phyloP scores from a whole-genome alignment of 2,888 invertebrate species.

The Campoletis raptor region DNA sequence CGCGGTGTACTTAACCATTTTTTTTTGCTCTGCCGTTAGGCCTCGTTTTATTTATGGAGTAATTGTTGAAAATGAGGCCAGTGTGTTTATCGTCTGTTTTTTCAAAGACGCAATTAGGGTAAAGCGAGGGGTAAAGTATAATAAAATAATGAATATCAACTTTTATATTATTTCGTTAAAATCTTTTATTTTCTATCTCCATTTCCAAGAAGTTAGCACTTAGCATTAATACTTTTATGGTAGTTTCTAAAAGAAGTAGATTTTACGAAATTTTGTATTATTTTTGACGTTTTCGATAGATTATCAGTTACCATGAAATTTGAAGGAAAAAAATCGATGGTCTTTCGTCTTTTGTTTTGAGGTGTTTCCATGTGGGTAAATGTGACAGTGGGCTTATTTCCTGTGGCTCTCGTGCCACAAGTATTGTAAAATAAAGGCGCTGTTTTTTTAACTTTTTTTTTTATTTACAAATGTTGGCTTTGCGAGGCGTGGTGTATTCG shows the following conservation, averaged over 20 bases:
- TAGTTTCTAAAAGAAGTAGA: not conserved
- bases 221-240: not conserved
- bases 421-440: not conserved
- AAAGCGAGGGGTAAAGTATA: not conserved
- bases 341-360: not conserved
- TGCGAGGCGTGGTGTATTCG: conserved; percentile 75
- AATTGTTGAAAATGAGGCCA: conserved; percentile 2
- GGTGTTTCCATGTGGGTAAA: conserved; percentile 23
- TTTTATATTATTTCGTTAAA: not conserved
- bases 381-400: conserved; percentile 50
- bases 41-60: not conserved
- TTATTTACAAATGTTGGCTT: conserved; percentile 54
- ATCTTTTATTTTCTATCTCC: not conserved
- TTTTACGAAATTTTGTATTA: not conserved
- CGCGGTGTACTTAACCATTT: too few relatives aligned
- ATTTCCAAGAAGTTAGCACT: not conserved
- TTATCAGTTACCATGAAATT: not conserved
- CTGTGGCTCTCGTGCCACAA: conserved; percentile 29
- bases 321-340: not conserved
- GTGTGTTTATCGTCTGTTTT: conserved; percentile 3
- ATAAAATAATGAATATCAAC: not conserved
- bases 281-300: not conserved
- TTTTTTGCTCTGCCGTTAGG: not conserved
- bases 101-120: not conserved
- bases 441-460: conserved; percentile 48